Evolutionary conservation across 23 tunicate genomes (phyloP).

Genomic region (Trididemnum nubilum): DNA sequence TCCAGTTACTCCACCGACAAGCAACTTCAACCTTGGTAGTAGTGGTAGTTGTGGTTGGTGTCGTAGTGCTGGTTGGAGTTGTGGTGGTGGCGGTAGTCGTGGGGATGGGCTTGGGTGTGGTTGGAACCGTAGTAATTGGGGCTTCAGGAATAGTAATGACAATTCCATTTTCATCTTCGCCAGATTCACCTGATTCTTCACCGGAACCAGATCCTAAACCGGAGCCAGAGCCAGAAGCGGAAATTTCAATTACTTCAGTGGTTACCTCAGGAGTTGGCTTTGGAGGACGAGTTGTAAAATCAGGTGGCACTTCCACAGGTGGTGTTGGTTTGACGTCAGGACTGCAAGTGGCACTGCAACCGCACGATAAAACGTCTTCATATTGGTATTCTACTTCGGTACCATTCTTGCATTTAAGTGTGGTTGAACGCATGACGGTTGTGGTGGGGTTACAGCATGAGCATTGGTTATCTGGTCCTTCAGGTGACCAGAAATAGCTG

Average conservation of each 20-base stretch:
- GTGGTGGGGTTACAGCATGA: conserved; percentile 87
- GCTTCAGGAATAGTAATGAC: conserved; percentile 36
- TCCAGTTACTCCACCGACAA: conserved; percentile 85
- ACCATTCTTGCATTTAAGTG: conserved; percentile 84
- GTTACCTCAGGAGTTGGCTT: conserved; percentile 40
- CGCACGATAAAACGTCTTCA: conserved; percentile 60
- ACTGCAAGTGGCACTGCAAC: conserved; percentile 59
- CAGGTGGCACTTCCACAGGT: not conserved
- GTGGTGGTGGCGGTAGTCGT: conserved; percentile 30
- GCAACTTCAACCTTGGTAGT: conserved; percentile 12
- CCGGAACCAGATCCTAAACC: conserved; percentile 1
- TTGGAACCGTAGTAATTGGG: conserved; percentile 53
- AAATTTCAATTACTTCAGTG: conserved; percentile 40
- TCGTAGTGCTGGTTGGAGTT: conserved; percentile 38
- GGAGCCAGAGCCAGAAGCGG: conserved; percentile 56
- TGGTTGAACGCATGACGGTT: conserved; percentile 12
- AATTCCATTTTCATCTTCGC: not conserved
- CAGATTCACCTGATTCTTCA: conserved; percentile 10
- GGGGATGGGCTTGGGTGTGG: conserved; percentile 27
- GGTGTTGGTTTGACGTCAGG: conserved; percentile 34
- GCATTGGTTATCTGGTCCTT: conserved; percentile 50
- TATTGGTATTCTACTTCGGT: conserved; percentile 51
- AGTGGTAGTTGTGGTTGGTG: conserved; percentile 28
- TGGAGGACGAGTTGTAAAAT: conserved; percentile 19
- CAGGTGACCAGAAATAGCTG: conserved; percentile 60